Percentiles rank a stretch among this genome's conserved stretches.
Evolutionary conservation across 1,140 invertebrate genomes (phyloP).

Genomic region (Oppia nitens): DNA sequence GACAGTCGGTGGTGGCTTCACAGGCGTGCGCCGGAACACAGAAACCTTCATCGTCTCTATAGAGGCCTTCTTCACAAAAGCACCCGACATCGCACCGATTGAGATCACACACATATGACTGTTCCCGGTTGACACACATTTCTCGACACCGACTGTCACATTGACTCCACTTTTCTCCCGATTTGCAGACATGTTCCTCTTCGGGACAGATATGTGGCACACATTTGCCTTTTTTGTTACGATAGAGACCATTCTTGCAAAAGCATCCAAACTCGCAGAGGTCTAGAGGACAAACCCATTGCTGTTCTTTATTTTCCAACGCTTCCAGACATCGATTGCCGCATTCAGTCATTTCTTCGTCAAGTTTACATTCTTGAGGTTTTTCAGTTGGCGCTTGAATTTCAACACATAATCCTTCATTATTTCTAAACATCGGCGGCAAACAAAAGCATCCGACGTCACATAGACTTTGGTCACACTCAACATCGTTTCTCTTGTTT

Average conservation of each 20-base stretch:
- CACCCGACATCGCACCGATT: slow-evolving; percentile 9
- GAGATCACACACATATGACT: not conserved
- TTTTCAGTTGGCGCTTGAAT: not conserved
- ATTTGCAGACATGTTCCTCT: too few relatives aligned
- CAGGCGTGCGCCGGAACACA: not conserved
- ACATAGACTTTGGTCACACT: not conserved
- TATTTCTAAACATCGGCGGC: not conserved
- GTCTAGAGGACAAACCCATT: slow-evolving; percentile 1
- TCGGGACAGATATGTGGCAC: not conserved
- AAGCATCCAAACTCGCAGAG: slow-evolving; percentile 13
- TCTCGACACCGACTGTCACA: not conserved
- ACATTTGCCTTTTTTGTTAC: slow-evolving; percentile 3
- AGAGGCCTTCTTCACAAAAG: slow-evolving; percentile 7
- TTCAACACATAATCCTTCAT: too few relatives aligned
- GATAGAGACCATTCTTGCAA: slow-evolving; percentile 7
- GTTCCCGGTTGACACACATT: not conserved
- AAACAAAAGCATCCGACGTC: not conserved
- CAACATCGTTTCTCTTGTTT: too few relatives aligned
- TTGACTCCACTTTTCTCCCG: not conserved
- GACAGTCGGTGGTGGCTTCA: not conserved
- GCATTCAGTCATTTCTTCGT: not conserved
- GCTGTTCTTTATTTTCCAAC: not conserved
- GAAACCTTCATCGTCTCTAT: slow-evolving; percentile 3
- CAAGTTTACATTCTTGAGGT: not conserved
- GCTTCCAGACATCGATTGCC: not conserved